These are phyloP conservation scores for Athalia circularis DNA, from an alignment of 2,888 invertebrate species.

Conservation along the genomic window DNA sequence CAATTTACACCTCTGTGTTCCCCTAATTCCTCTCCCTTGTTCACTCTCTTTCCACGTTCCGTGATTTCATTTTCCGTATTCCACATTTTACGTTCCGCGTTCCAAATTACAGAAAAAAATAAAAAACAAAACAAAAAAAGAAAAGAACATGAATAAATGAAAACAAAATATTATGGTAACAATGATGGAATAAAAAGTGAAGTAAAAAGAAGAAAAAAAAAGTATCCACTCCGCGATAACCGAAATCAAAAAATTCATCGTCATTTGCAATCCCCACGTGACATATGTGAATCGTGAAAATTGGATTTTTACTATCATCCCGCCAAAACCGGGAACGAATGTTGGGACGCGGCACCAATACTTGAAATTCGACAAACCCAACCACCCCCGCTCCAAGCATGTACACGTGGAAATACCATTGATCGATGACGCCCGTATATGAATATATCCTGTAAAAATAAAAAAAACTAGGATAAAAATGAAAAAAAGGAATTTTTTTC, in stretches of 20 bases:
- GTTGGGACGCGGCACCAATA: slow-evolving; percentile 19
- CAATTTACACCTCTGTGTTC: no score
- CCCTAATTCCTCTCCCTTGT: background rate
- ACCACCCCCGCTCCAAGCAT: background rate
- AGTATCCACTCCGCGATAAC: background rate
- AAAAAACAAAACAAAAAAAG: no score
- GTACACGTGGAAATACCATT: background rate
- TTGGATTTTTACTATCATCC: slow-evolving; percentile 36
- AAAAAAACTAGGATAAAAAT: no score
- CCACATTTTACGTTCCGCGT: no score
- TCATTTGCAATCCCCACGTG: slow-evolving; percentile 4
- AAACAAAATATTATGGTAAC: no score
- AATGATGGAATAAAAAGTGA: no score
- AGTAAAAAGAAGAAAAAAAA: background rate
- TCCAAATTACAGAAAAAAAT: no score
- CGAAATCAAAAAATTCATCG: slow-evolving; percentile 10
- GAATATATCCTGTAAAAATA: no score
- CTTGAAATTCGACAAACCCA: slow-evolving; percentile 24
- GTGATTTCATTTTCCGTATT: no score
- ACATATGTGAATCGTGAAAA: background rate
- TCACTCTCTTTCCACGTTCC: background rate
- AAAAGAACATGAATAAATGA: no score
- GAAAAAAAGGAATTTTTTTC: no score
- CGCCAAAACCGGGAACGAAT: background rate
- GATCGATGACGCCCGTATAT: slow-evolving; percentile 18